Evolutionary conservation across 2,113 vertebrate genomes (phyloP).

Genomic region (Lagenorhynchus albirostris): DNA sequence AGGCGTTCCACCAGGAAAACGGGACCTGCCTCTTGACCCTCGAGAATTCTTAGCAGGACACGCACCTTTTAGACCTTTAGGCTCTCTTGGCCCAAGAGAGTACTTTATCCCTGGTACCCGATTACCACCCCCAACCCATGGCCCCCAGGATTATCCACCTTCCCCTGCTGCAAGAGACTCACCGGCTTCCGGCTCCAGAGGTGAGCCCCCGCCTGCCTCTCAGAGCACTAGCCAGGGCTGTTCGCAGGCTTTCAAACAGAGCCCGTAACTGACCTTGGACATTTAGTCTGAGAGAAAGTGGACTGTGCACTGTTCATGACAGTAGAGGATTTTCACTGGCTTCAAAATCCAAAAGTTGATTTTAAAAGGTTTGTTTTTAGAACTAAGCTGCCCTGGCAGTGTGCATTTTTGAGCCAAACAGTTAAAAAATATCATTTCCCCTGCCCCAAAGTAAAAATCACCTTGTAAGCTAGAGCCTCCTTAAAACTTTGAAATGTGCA

Average conservation of each 20-base stretch:
- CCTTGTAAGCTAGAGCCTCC: constrained; percentile 53
- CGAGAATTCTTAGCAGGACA: constrained; percentile 81
- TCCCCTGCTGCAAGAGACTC: constrained; percentile 80
- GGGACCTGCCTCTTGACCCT: constrained; percentile 83
- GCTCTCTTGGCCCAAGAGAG: constrained; percentile 77
- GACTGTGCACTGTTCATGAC: constrained; percentile 3
- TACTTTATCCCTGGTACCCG: constrained; percentile 79
- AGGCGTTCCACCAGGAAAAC: constrained; percentile 72
- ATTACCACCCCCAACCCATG: constrained; percentile 71
- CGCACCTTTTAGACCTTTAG: constrained; percentile 72
- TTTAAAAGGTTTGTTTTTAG: constrained; percentile 60
- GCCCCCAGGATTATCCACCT: constrained; percentile 77
- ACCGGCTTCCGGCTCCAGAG: constrained; percentile 62
- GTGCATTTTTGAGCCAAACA: constrained; percentile 80
- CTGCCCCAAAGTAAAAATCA: constrained; percentile 69
- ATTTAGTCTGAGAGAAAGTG: neutral
- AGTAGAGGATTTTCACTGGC: constrained; percentile 53
- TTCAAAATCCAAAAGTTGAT: constrained; percentile 59
- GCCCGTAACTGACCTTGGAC: constrained; percentile 47
- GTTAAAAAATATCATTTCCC: constrained; percentile 69
- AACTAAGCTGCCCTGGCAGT: constrained; percentile 72
- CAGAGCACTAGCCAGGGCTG: constrained; percentile 62
- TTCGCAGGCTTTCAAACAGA: constrained; percentile 72
- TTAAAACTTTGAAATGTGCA: constrained; percentile 82
- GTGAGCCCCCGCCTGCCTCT: constrained; percentile 49